Evolutionary conservation across 2,113 vertebrate genomes (phyloP).

Genomic region (Romanogobio albipinnatus): DNA sequence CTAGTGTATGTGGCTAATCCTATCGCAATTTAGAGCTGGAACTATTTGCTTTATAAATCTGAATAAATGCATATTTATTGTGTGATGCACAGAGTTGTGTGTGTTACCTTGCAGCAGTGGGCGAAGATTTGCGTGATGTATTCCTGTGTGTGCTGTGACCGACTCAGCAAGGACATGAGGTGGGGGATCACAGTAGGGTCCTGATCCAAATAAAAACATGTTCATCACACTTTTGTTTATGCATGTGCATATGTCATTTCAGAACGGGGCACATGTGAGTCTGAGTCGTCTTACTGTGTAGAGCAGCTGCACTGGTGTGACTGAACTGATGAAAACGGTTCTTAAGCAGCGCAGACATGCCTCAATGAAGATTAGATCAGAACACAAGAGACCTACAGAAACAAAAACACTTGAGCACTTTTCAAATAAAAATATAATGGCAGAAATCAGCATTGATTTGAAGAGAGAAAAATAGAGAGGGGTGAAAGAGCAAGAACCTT

Average conservation of each 20-base stretch:
- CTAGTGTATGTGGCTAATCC: background rate
- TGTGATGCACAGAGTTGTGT: background rate
- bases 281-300: conserved; percentile 84
- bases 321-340: conserved; percentile 95
- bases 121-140: conserved; percentile 99
- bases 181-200: conserved; percentile 96
- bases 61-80: background rate
- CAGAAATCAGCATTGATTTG: background rate
- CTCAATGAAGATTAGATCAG: conserved; percentile 94
- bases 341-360: conserved; percentile 96
- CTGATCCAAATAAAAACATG: conserved; percentile 65
- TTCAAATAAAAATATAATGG: background rate
- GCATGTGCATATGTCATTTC: background rate
- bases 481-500: conserved; percentile 78
- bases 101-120: conserved; percentile 95
- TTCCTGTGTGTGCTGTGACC: conserved; percentile 92
- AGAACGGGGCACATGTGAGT: background rate
- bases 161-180: conserved; percentile 94
- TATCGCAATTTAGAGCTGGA: background rate
- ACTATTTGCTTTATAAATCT: background rate
- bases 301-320: conserved; percentile 97
- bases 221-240: background rate
- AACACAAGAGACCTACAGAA: conserved; percentile 84
- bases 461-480: background rate
- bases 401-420: conserved; percentile 13